Evolutionary conservation across 2,888 invertebrate genomes (phyloP).

Genomic region (Rhopalosiphum nymphaeae): DNA sequence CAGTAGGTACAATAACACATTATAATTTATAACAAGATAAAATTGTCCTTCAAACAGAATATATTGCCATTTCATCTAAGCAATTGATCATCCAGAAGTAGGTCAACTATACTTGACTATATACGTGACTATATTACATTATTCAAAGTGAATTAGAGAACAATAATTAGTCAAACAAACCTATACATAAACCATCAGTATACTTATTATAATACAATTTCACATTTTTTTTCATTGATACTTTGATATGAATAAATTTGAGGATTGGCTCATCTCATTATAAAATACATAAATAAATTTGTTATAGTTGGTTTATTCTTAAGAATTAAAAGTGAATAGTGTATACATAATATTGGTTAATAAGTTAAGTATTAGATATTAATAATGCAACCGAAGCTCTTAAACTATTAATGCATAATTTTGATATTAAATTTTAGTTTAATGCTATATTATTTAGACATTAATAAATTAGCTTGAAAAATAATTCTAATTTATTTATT

Average conservation of each 20-base stretch:
- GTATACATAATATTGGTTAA: background rate
- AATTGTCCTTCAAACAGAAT: background rate
- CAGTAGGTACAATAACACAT: background rate
- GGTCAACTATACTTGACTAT: background rate
- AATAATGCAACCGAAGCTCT: background rate
- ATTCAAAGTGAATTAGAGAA: conserved; percentile 8
- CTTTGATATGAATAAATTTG: background rate
- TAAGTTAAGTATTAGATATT: background rate
- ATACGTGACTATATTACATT: conserved; percentile 7
- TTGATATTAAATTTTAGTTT: background rate
- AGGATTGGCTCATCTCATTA: background rate
- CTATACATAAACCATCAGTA: background rate
- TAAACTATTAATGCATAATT: background rate
- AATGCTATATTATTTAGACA: background rate
- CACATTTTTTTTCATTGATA: background rate
- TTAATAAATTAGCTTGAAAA: background rate
- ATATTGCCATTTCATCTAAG: conserved; percentile 1
- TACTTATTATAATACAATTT: background rate
- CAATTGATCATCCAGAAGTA: conserved; percentile 5
- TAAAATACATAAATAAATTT: background rate
- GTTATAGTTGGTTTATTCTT: background rate
- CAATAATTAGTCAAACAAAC: background rate
- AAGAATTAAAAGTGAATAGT: background rate
- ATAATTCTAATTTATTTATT: background rate
- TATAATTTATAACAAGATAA: conserved; percentile 13